A percentile compares a stretch with the other conserved stretches of the same genome.
These are phyloP conservation scores for Tineola bisselliella DNA, from an alignment of 2,888 invertebrate genomes.

Conservation along the genomic window DNA sequence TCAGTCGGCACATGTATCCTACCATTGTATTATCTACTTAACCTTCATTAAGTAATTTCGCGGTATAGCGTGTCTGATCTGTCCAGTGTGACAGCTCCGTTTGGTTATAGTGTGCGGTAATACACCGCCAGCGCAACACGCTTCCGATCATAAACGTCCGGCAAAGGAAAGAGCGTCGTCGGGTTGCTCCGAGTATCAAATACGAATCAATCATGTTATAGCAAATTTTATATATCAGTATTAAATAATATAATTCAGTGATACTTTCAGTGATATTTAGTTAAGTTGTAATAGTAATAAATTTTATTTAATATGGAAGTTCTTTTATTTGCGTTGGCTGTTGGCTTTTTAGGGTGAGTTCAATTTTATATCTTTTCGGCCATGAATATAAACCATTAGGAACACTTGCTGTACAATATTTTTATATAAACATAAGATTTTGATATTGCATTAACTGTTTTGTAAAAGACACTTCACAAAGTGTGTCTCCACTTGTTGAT, in stretches of 20 bases:
- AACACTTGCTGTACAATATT: no score
- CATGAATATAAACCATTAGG: no score
- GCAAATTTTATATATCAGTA: conserved; percentile 4
- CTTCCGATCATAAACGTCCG: not conserved
- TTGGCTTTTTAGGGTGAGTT: conserved; percentile 10
- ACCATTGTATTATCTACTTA: not conserved
- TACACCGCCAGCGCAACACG: conserved; percentile 30
- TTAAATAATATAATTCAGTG: conserved; percentile 8
- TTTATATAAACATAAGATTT: no score
- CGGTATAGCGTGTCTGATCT: conserved; percentile 10
- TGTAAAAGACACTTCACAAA: not conserved
- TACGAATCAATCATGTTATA: conserved; percentile 3
- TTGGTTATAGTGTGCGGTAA: conserved; percentile 28
- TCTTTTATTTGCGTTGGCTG: not conserved
- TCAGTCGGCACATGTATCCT: not conserved
- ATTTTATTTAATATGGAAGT: conserved; percentile 2
- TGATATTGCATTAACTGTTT: no score
- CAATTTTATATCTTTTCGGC: not conserved
- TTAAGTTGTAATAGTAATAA: not conserved
- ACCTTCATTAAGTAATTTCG: conserved; percentile 9
- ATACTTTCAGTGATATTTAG: conserved; percentile 11
- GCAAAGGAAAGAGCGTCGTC: not conserved
- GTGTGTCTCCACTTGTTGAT: not conserved
- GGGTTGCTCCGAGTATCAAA: not conserved
- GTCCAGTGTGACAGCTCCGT: conserved; percentile 7